Percentiles rank a stretch among this genome's conserved stretches.
phyloP scores from a whole-genome alignment of 2,888 invertebrate species.

The Cryptus viduatorius region DNA sequence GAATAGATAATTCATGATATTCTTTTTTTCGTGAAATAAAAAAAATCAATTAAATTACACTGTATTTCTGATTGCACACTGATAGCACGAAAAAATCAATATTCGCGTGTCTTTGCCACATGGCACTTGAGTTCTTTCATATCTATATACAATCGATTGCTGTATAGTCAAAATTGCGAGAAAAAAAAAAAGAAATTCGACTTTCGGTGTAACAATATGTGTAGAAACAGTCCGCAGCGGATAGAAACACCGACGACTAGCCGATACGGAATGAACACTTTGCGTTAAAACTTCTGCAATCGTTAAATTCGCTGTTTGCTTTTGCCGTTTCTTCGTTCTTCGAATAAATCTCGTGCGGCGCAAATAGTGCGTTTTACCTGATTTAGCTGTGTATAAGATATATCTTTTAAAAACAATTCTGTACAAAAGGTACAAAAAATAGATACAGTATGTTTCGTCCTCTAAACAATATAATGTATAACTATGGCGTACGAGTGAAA shows the following conservation, averaged over 20 bases:
- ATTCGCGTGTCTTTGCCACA: conserved; percentile 5
- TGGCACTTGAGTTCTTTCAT: conserved; percentile 9
- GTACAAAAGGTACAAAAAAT: conserved; percentile 38
- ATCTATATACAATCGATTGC: conserved; percentile 46
- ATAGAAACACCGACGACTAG: neutral
- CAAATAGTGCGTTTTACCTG: neutral
- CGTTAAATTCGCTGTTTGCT: neutral
- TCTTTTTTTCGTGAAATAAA: too few relatives aligned
- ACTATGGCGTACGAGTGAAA: neutral
- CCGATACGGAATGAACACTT: neutral
- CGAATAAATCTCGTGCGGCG: neutral
- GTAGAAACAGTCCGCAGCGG: neutral
- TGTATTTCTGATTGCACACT: conserved; percentile 48
- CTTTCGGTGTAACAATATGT: conserved; percentile 10
- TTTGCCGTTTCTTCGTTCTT: too few relatives aligned
- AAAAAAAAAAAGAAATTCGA: conserved; percentile 27
- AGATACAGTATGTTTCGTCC: conserved; percentile 12
- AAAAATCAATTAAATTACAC: neutral
- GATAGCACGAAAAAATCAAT: neutral
- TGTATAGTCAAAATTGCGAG: conserved; percentile 32
- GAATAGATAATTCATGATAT: too few relatives aligned
- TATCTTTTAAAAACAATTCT: conserved; percentile 24
- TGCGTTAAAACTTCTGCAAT: neutral
- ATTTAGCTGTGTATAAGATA: neutral
- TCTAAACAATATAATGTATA: conserved; percentile 2